Percentiles rank a stretch among this genome's conserved stretches.
phyloP scores from a whole-genome alignment of 2,797 vertebrate genomes.

The Scomberomorus guttatus region DNA sequence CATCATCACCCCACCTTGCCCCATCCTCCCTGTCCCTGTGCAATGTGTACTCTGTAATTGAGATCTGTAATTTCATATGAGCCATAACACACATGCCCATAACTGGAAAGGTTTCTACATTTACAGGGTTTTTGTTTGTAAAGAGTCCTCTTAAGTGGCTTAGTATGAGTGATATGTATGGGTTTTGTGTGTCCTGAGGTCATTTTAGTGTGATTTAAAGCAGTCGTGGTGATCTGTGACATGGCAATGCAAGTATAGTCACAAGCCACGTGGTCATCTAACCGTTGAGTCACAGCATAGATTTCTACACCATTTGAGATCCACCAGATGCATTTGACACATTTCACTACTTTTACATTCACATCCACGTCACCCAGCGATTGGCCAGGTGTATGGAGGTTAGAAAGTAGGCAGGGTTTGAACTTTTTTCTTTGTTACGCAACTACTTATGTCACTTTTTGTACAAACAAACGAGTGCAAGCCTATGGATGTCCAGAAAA shows the following conservation, averaged over 20 bases:
- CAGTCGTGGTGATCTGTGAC: background rate
- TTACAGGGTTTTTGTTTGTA: background rate
- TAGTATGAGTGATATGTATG: background rate
- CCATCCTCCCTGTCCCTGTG: background rate
- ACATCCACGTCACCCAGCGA: no score
- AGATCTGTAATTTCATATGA: background rate
- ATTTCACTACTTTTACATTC: slow-evolving; percentile 3
- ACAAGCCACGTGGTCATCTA: slow-evolving; percentile 1
- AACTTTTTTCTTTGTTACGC: no score
- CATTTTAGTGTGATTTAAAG: slow-evolving; percentile 1
- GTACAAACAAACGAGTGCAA: no score
- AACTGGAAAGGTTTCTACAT: background rate
- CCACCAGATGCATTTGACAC: background rate
- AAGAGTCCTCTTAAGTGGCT: background rate
- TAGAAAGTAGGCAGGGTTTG: no score
- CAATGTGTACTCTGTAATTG: background rate
- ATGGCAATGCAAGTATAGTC: slow-evolving; percentile 15
- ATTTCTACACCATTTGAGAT: background rate
- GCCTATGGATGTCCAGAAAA: no score
- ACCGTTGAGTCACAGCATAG: background rate
- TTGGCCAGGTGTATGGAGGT: no score
- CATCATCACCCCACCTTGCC: background rate
- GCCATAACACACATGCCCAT: background rate
- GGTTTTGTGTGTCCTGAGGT: background rate
- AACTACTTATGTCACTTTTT: no score